These are phyloP conservation scores for Festucalex cinctus DNA, from an alignment of 2,113 vertebrate species.

Conservation along the genomic window DNA sequence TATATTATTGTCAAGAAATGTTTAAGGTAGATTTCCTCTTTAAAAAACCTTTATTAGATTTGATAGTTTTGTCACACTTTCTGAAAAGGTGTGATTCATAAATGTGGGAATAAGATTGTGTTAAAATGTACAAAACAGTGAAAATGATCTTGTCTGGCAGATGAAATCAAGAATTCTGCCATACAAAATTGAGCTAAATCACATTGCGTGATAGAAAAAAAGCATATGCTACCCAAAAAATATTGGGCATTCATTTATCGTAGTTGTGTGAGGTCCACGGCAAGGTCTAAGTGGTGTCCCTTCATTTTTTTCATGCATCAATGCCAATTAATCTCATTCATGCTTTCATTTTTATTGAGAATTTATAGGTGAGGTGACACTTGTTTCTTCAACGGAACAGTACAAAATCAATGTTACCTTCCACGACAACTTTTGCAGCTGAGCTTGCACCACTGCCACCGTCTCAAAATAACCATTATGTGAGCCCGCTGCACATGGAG, in stretches of 20 bases:
- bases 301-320: not conserved
- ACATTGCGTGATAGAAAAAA: not conserved
- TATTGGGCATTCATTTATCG: not conserved
- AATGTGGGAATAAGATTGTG: too few species aligned
- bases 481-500: not conserved
- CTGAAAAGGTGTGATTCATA: too few species aligned
- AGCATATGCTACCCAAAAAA: not conserved
- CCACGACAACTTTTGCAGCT: not conserved
- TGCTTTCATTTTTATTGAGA: not conserved
- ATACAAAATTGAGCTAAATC: too few species aligned
- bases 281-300: too few species aligned
- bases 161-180: too few species aligned
- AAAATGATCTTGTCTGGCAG: too few species aligned
- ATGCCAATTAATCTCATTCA: not conserved
- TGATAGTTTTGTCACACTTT: too few species aligned
- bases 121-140: too few species aligned
- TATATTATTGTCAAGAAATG: too few species aligned
- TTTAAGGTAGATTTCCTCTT: too few species aligned
- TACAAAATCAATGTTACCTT: not conserved
- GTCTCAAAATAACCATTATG: not conserved
- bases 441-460: not conserved
- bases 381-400: not conserved
- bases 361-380: not conserved
- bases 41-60: too few species aligned
- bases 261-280: too few species aligned